Evolutionary conservation across 2,888 invertebrate species (phyloP).

Genomic region (Mimachlamys varia): DNA sequence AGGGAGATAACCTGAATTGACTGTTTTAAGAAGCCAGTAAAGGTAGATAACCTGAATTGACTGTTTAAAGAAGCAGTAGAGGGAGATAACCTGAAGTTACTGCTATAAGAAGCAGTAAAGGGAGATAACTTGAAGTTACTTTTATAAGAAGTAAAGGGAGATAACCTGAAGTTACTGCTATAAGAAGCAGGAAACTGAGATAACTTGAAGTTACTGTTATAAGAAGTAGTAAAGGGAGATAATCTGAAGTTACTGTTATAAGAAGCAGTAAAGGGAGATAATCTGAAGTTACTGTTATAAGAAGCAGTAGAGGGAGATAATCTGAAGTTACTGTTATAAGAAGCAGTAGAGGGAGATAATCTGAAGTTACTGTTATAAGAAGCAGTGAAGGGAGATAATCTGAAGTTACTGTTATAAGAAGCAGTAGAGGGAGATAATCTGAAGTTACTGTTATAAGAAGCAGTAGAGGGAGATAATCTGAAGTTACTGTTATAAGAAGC

Average conservation of each 20-base stretch:
- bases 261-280: neutral
- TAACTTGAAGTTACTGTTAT: neutral
- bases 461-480: neutral
- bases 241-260: neutral
- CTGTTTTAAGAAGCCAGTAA: neutral
- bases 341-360: neutral
- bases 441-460: too few relatives aligned
- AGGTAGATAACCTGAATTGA: neutral
- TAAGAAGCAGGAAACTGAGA: neutral
- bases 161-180: neutral
- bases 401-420: neutral
- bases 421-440: too few relatives aligned
- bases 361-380: neutral
- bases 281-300: neutral
- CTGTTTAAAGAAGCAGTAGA: neutral
- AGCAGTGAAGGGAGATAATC: neutral
- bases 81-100: neutral
- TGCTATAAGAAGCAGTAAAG: neutral
- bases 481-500: neutral
- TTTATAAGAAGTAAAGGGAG: neutral
- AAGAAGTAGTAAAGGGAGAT: neutral
- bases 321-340: too few relatives aligned
- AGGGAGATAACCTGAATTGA: neutral
- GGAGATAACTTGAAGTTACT: too few relatives aligned
- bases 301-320: neutral